Percentiles rank a stretch among this genome's conserved stretches.
Conservation (phyloP, 2,113 vertebrate genomes). For the Sinocyclocheilus maitianheensis region DNA sequence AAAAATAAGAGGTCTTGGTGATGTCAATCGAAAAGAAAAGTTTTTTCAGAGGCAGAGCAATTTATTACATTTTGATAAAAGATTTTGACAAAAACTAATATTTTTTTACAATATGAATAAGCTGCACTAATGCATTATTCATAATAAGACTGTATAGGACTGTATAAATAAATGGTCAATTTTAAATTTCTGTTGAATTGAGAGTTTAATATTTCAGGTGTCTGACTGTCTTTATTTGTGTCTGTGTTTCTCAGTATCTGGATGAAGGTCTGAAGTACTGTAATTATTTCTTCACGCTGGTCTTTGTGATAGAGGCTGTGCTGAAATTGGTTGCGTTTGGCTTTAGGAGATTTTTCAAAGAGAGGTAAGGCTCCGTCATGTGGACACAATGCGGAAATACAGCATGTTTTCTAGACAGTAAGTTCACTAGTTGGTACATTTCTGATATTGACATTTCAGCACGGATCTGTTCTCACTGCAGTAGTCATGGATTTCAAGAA, state of each 20-base stretch:
- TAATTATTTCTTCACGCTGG: constrained; percentile 86
- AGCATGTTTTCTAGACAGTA: neutral
- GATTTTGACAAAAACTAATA: neutral
- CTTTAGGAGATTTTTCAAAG: constrained; percentile 86
- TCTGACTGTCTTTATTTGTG: neutral
- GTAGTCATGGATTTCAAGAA: neutral
- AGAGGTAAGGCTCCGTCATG: constrained; percentile 73
- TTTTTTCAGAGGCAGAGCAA: neutral
- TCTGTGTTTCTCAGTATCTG: constrained; percentile 60
- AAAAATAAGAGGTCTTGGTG: neutral
- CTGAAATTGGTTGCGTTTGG: constrained; percentile 86
- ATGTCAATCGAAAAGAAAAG: neutral
- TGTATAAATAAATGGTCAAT: neutral
- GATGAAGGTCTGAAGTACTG: constrained; percentile 88
- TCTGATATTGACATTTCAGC: neutral
- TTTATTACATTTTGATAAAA: neutral
- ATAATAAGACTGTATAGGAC: neutral
- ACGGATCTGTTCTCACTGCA: neutral
- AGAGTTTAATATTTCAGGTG: neutral
- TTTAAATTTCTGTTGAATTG: too few species aligned
- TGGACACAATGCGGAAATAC: constrained; percentile 4
- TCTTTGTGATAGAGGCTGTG: constrained; percentile 82
- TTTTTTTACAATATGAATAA: too few species aligned
- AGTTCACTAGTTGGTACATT: neutral
- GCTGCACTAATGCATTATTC: neutral